Conservation (phyloP, 2,888 invertebrate species). For the Alentia gelatinosa region DNA sequence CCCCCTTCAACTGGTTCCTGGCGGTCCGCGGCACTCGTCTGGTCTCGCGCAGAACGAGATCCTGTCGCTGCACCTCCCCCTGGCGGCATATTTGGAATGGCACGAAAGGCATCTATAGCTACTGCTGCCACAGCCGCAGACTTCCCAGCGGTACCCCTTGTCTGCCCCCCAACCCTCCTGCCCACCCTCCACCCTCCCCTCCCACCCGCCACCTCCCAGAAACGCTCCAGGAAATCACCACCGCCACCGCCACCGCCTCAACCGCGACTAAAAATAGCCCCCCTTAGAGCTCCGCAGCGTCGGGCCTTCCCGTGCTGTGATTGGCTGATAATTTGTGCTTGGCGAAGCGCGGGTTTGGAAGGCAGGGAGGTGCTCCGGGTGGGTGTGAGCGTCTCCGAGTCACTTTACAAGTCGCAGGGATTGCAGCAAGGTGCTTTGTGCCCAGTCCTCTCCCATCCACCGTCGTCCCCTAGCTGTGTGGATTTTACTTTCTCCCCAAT, state of each 20-base stretch:
- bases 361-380: neutral
- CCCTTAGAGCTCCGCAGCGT: neutral
- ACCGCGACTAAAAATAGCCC: neutral
- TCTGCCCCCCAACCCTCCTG: neutral
- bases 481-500: neutral
- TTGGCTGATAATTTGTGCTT: neutral
- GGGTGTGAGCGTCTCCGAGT: neutral
- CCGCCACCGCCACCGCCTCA: neutral
- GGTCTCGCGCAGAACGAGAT: neutral
- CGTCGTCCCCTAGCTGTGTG: neutral
- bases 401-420: slow-evolving; percentile 20
- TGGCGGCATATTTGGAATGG: slow-evolving; percentile 21
- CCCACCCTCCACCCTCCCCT: neutral
- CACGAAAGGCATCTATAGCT: neutral
- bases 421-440: neutral
- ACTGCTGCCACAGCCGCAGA: neutral
- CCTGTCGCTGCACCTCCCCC: neutral
- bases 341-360: too few relatives aligned
- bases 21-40: neutral
- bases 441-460: neutral
- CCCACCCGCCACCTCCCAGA: neutral
- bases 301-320: neutral
- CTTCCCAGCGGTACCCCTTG: neutral
- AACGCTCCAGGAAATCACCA: neutral
- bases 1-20: neutral